Base-by-base conservation (phyloP, 2,113 vertebrate species). In the Lampris incognitus region DNA sequence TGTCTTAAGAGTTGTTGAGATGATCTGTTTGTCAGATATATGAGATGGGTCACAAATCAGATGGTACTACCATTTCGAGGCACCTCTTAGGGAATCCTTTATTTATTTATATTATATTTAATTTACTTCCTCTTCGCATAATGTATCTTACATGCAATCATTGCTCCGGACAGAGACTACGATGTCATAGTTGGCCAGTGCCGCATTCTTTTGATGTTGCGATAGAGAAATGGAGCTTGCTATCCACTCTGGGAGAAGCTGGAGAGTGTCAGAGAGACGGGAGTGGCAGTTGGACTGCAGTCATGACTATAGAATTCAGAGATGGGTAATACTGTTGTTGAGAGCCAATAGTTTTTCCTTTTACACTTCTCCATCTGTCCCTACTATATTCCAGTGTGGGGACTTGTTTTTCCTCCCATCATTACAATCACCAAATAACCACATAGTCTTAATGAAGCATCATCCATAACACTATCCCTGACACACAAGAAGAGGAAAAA, bases 111-210 rank as follows among this genome's bases (percentile, higher is more conserved):
- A 46, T 46, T 46, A 5, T 46, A 4, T 7, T 46, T 46, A 7
- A 46, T 40, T 1, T 58, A 36, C 56, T 2, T 11, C 11, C 50
- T 72, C 36, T 62, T 62, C 24, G 24, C 24, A 24, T 24, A 24
- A 63, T 67, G 66, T 74, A 65, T 69, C 74, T 83, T 70, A 39
- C 46, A 66, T 36, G 59, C 56, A 37, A 58, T 57, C 77, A 60
- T 50, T 74, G 80, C 84, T 71, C 75, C 39, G 70, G 71, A 79
- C 78, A 81, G 74, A 68, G 81, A 62, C 67, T 66, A 46, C 68
- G 87, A 85, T 89, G 91, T 91, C 85, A 88, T 80, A 55, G 71
- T 65, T 82, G 89, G 81, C 73, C 69, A 66, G 69, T 57, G 56
- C 52, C 64, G 65, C 60, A 48, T 73, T 57, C 72, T 69, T 44